These are phyloP conservation scores for Podargus strigoides DNA, from an alignment of 2,797 vertebrate genomes.

Conservation along the genomic window DNA sequence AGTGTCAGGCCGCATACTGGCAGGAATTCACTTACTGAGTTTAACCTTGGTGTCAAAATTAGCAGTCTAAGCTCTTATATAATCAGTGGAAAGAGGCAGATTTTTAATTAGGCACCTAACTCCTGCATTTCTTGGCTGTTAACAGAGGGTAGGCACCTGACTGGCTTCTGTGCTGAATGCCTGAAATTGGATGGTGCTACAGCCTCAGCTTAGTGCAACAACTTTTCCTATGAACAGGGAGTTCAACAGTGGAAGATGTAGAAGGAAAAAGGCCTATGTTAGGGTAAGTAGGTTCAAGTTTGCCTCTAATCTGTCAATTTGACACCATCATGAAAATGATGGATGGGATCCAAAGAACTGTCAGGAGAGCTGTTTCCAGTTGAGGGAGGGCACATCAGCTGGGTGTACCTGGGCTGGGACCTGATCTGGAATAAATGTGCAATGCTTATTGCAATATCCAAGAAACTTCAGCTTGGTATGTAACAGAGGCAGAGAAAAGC, in stretches of 20 bases:
- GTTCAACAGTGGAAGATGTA: background rate
- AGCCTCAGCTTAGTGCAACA: background rate
- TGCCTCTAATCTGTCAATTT: background rate
- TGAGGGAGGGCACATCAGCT: background rate
- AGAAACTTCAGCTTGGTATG: background rate
- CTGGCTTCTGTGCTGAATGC: background rate
- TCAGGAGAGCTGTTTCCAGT: background rate
- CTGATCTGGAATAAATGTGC: background rate
- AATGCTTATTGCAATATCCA: background rate
- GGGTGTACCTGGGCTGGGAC: background rate
- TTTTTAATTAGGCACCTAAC: slow-evolving; percentile 24
- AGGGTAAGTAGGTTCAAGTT: background rate
- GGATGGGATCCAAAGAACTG: background rate
- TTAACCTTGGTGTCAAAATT: slow-evolving; percentile 46
- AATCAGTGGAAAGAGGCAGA: slow-evolving; percentile 7
- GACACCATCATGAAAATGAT: background rate
- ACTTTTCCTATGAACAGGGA: background rate
- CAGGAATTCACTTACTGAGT: background rate
- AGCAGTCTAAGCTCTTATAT: slow-evolving; percentile 15
- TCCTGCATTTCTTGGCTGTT: slow-evolving; percentile 10
- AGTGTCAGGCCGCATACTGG: background rate
- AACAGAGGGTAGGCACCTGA: background rate
- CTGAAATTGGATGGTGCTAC: background rate
- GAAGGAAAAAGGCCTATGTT: background rate
- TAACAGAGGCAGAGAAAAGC: background rate